Conservation (phyloP, 2,113 vertebrate species). For the Petroica traversi region DNA sequence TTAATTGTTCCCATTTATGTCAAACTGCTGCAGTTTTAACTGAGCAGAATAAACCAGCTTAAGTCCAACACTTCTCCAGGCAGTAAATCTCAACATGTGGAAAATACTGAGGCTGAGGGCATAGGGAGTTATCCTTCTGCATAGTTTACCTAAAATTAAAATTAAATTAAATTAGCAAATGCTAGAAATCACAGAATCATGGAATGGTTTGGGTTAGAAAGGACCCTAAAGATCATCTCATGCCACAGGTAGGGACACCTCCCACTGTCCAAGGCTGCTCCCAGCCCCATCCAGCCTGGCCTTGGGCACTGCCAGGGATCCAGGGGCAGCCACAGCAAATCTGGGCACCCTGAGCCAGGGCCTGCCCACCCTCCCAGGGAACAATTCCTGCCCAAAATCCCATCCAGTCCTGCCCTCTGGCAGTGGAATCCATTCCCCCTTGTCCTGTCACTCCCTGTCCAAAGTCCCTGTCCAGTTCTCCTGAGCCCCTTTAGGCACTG, state of each 20-base stretch:
- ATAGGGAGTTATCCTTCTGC: not conserved
- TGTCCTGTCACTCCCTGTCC: not conserved
- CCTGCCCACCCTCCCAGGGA: accelerated
- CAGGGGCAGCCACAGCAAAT: not conserved
- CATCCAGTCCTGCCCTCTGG: accelerated
- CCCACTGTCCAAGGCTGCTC: accelerated
- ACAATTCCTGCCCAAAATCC: not conserved
- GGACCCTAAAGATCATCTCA: not conserved
- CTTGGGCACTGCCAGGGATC: not conserved
- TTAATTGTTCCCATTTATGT: not conserved
- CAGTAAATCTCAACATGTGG: accelerated
- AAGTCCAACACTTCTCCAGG: not conserved
- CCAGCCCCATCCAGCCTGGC: accelerated
- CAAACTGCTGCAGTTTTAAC: not conserved
- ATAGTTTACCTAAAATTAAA: not conserved
- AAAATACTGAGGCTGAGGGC: not conserved
- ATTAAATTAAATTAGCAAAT: not conserved
- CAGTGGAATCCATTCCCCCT: not conserved
- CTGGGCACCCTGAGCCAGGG: not conserved
- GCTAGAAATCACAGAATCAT: not conserved
- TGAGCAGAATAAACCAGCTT: not conserved
- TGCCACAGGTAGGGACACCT: not conserved
- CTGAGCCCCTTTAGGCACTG: not conserved
- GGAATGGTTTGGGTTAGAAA: not conserved
- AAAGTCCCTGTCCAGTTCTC: not conserved